Conservation (phyloP, 2,797 vertebrate genomes). For the Ctenopoma kingsleyae region DNA sequence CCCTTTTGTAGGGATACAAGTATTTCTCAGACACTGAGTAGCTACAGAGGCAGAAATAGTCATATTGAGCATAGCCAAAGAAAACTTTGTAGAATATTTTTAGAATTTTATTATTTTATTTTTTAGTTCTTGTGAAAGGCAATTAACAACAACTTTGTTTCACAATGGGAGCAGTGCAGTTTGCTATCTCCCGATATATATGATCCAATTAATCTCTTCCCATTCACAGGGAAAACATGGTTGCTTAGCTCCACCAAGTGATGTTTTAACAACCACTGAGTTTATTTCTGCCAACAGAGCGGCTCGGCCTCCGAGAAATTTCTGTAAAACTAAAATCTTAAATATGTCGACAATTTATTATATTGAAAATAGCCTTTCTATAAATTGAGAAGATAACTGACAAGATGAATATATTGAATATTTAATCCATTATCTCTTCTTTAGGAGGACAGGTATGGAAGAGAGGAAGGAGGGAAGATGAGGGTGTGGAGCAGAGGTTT, state of each 20-base stretch:
- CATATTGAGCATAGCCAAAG: background rate
- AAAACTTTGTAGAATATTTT: slow-evolving; percentile 11
- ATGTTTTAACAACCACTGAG: background rate
- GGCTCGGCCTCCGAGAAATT: slow-evolving; percentile 15
- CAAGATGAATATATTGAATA: slow-evolving; percentile 39
- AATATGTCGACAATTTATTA: slow-evolving; percentile 21
- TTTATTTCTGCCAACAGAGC: slow-evolving; percentile 8
- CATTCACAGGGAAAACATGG: background rate
- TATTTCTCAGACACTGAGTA: slow-evolving; percentile 19
- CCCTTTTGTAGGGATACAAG: slow-evolving; percentile 2
- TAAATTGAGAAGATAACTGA: slow-evolving; percentile 37
- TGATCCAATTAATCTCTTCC: background rate
- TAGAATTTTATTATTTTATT: background rate
- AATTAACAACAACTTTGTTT: background rate
- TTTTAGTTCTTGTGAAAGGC: background rate
- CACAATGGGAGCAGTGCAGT: background rate
- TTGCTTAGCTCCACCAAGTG: background rate
- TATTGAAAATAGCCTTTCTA: slow-evolving; percentile 41
- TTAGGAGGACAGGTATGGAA: background rate
- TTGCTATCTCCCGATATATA: background rate
- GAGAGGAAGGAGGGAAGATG: slow-evolving; percentile 6
- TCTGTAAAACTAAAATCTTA: slow-evolving; percentile 8
- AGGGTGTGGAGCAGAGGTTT: slow-evolving; percentile 32
- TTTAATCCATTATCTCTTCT: slow-evolving; percentile 36
- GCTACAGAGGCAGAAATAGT: slow-evolving; percentile 3